Base-by-base conservation (phyloP, 2,888 invertebrate species). In the Cremastinae sp. region DNA sequence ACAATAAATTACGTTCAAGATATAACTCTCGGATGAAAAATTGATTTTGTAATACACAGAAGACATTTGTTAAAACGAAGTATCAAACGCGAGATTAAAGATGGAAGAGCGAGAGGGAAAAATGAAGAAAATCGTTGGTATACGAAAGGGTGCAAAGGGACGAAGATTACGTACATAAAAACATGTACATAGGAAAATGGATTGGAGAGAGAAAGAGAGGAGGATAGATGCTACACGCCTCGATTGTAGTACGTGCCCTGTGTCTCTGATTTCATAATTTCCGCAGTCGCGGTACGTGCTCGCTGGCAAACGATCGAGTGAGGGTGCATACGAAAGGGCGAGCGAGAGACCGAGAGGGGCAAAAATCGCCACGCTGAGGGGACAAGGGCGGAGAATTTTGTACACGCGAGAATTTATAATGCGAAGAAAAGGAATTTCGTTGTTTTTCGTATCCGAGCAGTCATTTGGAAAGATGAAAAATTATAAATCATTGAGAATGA, bases 201-300 rank as follows among this genome's bases (percentile, higher is more conserved):
- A n/a, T 35, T n/a, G 14, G 9, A 20, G 49, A 10, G 20, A 20
- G 20, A 20, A 2, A 9, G 35, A 53, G 20, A 22, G 37, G n/a
- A 28, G 37, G 55, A 49, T 62, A 45, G 28, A 41, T 64, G 35
- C 58, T 41, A 9, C 59, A 51, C 39, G 64, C 35, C 68, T 56
- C 64, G 73, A 59, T 56, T 59, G 61, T 59, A 77, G 81, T 88
- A 89, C 89, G 89, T 90, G 89, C 86, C 79, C 85, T 83, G 89
- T 86, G 87, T 90, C 84, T 87, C 85, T 88, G 88, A 90, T 90
- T 90, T 90, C 87, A 88, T 89, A 90, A 90, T 90, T 90, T 90
- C 89, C 89, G 89, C 84, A 84, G 83, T 83, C 73, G 47, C 83
- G 84, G 84, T 79, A 81, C 79, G 81, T 75, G 79, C 75, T 51